phyloP scores from a whole-genome alignment of 2,888 invertebrate genomes.

The Drosophila kanekoi region DNA sequence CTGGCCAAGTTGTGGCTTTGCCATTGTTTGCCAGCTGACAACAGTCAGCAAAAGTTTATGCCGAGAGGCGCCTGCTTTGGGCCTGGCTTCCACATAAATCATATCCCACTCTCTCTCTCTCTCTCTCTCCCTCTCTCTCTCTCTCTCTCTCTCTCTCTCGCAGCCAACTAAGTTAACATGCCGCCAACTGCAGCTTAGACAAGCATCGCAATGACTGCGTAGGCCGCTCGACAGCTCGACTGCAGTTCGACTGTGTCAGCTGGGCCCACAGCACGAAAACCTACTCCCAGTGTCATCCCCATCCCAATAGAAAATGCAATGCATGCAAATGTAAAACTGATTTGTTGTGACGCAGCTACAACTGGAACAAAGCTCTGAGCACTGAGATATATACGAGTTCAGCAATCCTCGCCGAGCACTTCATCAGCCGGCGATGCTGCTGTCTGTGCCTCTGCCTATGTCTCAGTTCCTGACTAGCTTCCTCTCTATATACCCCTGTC shows the following conservation, averaged over 20 bases:
- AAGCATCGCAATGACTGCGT: slow-evolving; percentile 17
- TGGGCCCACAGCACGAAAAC: background rate
- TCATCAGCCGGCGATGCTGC: slow-evolving; percentile 39
- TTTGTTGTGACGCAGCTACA: slow-evolving; percentile 70
- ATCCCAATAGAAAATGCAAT: slow-evolving; percentile 59
- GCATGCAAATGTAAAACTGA: slow-evolving; percentile 78
- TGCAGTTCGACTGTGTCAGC: slow-evolving; percentile 28
- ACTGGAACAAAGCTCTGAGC: slow-evolving; percentile 24
- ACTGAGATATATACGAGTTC: slow-evolving; percentile 29
- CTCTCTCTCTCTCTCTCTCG: slow-evolving; percentile 19
- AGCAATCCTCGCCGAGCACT: slow-evolving; percentile 29
- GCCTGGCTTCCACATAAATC: slow-evolving; percentile 68
- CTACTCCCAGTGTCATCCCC: background rate
- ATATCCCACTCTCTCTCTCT: slow-evolving; percentile 38
- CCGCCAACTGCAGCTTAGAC: slow-evolving; percentile 60
- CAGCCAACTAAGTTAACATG: slow-evolving; percentile 15
- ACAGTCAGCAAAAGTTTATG: slow-evolving; percentile 78
- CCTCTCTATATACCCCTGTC: background rate
- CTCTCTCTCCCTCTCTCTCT: slow-evolving; percentile 24
- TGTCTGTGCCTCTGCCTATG: slow-evolving; percentile 9
- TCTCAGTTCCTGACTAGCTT: slow-evolving; percentile 1
- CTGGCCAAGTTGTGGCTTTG: slow-evolving; percentile 74
- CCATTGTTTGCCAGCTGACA: slow-evolving; percentile 79
- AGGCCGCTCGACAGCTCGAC: slow-evolving; percentile 22
- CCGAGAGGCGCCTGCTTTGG: slow-evolving; percentile 63